Conservation (phyloP, 1,140 invertebrate genomes). For the Tachypleus tridentatus region DNA sequence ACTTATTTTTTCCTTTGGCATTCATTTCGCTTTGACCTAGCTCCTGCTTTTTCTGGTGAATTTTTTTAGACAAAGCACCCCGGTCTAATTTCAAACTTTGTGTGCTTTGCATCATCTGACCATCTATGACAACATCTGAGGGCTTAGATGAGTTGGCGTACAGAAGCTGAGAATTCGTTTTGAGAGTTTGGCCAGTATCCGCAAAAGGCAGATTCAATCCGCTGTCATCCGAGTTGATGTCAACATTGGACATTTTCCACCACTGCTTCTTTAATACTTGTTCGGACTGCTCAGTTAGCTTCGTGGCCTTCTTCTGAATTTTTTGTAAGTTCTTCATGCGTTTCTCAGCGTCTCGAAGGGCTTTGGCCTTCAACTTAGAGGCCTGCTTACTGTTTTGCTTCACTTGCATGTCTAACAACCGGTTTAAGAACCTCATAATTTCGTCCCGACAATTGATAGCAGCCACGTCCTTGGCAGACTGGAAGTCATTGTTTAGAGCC, state of each 20-base stretch:
- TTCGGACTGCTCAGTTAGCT: constrained; percentile 59
- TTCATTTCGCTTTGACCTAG: neutral
- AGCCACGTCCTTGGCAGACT: constrained; percentile 80
- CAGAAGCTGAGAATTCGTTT: neutral
- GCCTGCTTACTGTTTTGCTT: constrained; percentile 53
- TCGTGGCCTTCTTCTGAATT: constrained; percentile 59
- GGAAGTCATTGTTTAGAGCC: constrained; percentile 80
- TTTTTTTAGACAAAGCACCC: neutral
- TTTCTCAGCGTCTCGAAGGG: constrained; percentile 70
- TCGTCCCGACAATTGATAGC: constrained; percentile 72
- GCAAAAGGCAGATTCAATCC: too few species aligned
- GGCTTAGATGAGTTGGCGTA: constrained; percentile 20
- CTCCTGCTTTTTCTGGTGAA: neutral
- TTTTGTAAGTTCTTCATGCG: constrained; percentile 70
- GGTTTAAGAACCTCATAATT: constrained; percentile 55
- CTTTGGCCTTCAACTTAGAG: constrained; percentile 41
- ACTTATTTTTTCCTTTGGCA: too few species aligned
- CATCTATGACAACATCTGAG: constrained; percentile 25
- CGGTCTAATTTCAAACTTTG: constrained; percentile 1
- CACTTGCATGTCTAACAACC: constrained; percentile 64
- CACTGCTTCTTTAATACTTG: constrained; percentile 50
- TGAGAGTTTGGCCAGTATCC: too few species aligned
- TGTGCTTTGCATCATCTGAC: constrained; percentile 2
- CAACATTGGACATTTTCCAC: neutral
- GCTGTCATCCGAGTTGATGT: neutral